phyloP scores from a whole-genome alignment of 2,113 vertebrate genomes.

The Saccopteryx leptura region DNA sequence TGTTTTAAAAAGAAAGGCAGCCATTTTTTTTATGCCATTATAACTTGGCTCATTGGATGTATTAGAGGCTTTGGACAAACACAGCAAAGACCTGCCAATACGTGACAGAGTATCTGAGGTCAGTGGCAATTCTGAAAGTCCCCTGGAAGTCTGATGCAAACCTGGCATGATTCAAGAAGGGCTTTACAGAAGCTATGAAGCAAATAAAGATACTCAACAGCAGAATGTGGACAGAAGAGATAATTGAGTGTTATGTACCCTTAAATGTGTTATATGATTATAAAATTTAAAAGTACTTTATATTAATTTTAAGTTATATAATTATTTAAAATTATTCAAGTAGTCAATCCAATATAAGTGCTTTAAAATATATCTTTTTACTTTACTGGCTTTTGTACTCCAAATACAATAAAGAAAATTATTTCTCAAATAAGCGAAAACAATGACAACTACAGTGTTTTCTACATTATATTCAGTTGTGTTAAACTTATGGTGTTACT shows the following conservation, averaged over 20 bases:
- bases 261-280: not conserved
- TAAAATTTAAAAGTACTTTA: not conserved
- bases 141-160: not conserved
- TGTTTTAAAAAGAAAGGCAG: not conserved
- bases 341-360: not conserved
- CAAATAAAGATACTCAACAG: not conserved
- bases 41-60: not conserved
- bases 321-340: conserved; percentile 2
- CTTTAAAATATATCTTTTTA: conserved; percentile 40
- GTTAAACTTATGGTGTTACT: not conserved
- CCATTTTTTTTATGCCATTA: not conserved
- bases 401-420: not conserved
- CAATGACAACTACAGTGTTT: not conserved
- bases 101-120: not conserved
- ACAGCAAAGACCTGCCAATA: not conserved
- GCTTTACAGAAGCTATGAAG: not conserved
- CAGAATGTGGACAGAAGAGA: not conserved
- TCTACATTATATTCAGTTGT: not conserved
- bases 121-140: not conserved
- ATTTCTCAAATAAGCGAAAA: not conserved
- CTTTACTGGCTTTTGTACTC: not conserved
- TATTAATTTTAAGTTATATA: not conserved
- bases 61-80: not conserved
- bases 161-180: not conserved
- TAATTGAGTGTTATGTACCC: not conserved